Base-by-base conservation (phyloP, 1,140 invertebrate genomes). In the Orussus abietinus region DNA sequence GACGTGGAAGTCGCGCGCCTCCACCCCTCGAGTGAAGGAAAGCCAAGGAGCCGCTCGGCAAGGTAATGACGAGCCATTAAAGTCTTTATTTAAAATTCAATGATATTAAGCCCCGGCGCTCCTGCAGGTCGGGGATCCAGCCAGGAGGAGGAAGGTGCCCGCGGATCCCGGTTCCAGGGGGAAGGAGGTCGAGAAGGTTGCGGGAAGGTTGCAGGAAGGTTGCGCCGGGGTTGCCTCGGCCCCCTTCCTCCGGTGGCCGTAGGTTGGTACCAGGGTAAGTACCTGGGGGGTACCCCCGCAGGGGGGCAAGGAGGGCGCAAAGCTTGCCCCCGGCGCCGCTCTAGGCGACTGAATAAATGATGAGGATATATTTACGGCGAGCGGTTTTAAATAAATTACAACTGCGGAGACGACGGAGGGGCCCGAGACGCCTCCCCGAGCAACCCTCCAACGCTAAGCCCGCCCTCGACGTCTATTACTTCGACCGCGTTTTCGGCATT, bases 381-480 rank as follows among this genome's bases (percentile, higher is more conserved):
- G 65, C 56, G 58, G 63, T 71, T 72, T 72, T 74, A 72, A 74
- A 74, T 74, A 74, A 72, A 72, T 74, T 74, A 74, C 69, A 71
- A 62, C 62, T 55, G 64, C 60, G 60, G 60, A 67, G 66, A 63
- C 59, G 62, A 53, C 53, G 54, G 55, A 59, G 53, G 50, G 55
- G 57, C 49, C 48, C 39, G 43, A 40, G 17, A 26, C 38, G 33
- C 25, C 48, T 52, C 42, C 36, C 45, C 43, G 13, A 34, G 30
- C 42, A 44, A 36, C 33, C 31, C 40, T 46, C 13, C 50, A 40
- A 7, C 18, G 32, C 32, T 19, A 42, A 17, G 14, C 28, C 21
- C 20, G 7, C 28, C 11, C 2, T 13, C 22, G 9, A 32, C 22
- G 15, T 26, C n/a, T 33, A 21, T 33, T 40, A 14, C 18, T 22